These are phyloP conservation scores for Ceratina japonica DNA, from an alignment of 1,140 invertebrate genomes.

Conservation along the genomic window DNA sequence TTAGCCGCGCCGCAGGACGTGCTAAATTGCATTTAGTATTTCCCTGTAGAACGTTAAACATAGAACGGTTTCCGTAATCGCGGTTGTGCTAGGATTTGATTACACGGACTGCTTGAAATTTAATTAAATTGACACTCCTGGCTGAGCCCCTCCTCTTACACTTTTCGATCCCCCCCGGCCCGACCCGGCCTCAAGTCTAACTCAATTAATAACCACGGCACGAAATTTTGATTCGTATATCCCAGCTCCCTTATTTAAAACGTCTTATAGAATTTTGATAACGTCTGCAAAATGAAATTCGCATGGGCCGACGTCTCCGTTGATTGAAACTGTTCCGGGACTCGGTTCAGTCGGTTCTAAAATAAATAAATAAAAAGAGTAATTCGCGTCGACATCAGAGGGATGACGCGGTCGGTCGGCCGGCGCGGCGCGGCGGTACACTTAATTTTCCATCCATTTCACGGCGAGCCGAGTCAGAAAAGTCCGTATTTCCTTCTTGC, in stretches of 20 bases:
- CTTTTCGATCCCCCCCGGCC: neutral
- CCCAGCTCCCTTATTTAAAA: too few relatives aligned
- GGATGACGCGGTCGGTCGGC: neutral
- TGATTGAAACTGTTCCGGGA: too few relatives aligned
- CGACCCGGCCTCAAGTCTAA: too few relatives aligned
- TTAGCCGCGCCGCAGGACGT: constrained; percentile 41
- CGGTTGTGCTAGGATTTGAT: constrained; percentile 51
- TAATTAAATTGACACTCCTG: constrained; percentile 43
- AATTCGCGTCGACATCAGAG: neutral
- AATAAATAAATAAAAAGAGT: neutral
- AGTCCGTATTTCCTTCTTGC: neutral
- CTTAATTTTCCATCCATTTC: constrained; percentile 28
- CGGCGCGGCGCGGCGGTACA: neutral
- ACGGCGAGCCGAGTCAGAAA: neutral
- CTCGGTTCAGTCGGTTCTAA: too few relatives aligned
- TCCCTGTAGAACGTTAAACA: constrained; percentile 49
- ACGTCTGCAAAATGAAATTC: too few relatives aligned
- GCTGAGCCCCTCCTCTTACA: neutral
- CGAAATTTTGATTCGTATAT: too few relatives aligned
- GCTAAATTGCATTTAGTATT: constrained; percentile 52
- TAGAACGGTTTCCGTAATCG: constrained; percentile 48
- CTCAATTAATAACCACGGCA: too few relatives aligned
- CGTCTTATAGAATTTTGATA: too few relatives aligned
- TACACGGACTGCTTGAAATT: constrained; percentile 41
- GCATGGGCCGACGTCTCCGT: too few relatives aligned